Evolutionary conservation across 2,888 invertebrate genomes (phyloP).

Genomic region (Pegoplata infirma): DNA sequence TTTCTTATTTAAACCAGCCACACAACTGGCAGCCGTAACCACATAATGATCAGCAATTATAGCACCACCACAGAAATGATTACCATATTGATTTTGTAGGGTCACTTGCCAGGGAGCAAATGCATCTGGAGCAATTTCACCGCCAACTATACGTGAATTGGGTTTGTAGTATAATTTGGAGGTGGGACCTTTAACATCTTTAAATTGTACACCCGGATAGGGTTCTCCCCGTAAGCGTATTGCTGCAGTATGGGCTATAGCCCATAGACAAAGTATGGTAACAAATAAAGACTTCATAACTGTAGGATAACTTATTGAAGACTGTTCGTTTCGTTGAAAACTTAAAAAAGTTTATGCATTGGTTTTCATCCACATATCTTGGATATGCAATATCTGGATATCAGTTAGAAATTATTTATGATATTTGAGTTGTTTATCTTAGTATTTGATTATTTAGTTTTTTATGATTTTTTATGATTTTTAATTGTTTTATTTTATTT

Average conservation of each 20-base stretch:
- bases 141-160: conserved; percentile 70
- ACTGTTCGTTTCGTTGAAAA: conserved; percentile 12
- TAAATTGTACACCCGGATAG: conserved; percentile 56
- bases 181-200: neutral
- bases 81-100: conserved; percentile 71
- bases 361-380: neutral
- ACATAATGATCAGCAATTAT: conserved; percentile 73
- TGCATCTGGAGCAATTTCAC: conserved; percentile 65
- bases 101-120: conserved; percentile 75
- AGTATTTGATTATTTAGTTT: neutral
- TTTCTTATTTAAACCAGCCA: conserved; percentile 69
- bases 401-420: neutral
- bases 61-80: conserved; percentile 75
- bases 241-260: conserved; percentile 15
- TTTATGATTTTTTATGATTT: conserved; percentile 60
- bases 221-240: conserved; percentile 64
- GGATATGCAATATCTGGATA: neutral
- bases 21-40: conserved; percentile 75
- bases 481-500: conserved; percentile 52
- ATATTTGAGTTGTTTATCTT: conserved; percentile 11
- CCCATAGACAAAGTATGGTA: neutral
- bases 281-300: conserved; percentile 36
- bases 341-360: conserved; percentile 13
- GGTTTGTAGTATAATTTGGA: neutral
- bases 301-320: neutral